Conservation (phyloP, 2,797 vertebrate genomes). For the Eleutherodactylus coqui region DNA sequence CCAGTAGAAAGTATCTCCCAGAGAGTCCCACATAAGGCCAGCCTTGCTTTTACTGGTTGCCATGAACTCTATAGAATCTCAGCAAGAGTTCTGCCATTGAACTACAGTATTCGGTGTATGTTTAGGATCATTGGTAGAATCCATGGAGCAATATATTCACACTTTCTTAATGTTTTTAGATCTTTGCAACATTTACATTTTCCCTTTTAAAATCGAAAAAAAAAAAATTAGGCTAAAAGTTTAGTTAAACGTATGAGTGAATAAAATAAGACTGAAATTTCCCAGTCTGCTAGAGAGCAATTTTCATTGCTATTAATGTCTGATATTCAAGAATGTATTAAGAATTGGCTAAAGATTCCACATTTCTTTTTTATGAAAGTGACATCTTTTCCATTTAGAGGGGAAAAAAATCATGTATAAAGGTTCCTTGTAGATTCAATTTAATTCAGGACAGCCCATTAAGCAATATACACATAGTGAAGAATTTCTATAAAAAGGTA, state of each 20-base stretch:
- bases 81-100: neutral
- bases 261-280: constrained; percentile 50
- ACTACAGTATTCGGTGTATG: neutral
- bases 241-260: constrained; percentile 51
- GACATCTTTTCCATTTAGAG: constrained; percentile 55
- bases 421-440: constrained; percentile 53
- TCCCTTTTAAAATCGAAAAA: neutral
- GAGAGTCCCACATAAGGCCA: too few relatives aligned
- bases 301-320: constrained; percentile 57
- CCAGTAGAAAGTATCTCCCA: too few relatives aligned
- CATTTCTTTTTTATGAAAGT: constrained; percentile 60
- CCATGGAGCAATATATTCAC: neutral
- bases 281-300: constrained; percentile 53
- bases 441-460: constrained; percentile 59
- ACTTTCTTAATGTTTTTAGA: constrained; percentile 28
- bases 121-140: neutral
- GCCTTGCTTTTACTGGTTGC: too few relatives aligned
- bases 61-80: neutral
- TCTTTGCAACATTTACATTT: constrained; percentile 16
- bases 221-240: constrained; percentile 32
- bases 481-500: constrained; percentile 42
- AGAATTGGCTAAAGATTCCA: constrained; percentile 58
- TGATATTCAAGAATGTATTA: constrained; percentile 61
- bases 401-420: constrained; percentile 37
- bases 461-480: constrained; percentile 52